Percentiles rank a stretch among this genome's conserved stretches.
These are phyloP conservation scores for Agrenia bidenticulata DNA, from an alignment of 2,888 invertebrate genomes.

Conservation along the genomic window DNA sequence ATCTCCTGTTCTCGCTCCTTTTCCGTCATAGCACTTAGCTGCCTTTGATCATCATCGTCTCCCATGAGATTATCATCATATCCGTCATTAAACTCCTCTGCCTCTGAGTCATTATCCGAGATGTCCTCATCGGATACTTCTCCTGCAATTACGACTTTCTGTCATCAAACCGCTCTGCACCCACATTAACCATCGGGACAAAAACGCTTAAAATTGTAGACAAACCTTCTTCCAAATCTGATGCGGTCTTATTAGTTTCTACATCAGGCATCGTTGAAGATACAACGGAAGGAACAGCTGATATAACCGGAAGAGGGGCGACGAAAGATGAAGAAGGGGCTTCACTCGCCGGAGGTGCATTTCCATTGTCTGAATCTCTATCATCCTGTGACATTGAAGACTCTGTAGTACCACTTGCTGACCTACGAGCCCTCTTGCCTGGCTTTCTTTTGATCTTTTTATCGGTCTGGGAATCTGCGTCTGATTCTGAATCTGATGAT, in stretches of 20 bases:
- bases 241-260: conserved; percentile 55
- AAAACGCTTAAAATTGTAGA: too few relatives aligned
- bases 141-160: background rate
- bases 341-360: conserved; percentile 50
- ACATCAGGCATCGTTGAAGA: conserved; percentile 20
- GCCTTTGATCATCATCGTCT: conserved; percentile 88
- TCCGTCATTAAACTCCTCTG: conserved; percentile 93
- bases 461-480: conserved; percentile 56
- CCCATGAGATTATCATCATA: conserved; percentile 97
- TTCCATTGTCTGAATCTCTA: conserved; percentile 57
- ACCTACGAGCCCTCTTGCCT: conserved; percentile 54
- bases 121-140: conserved; percentile 64
- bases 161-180: background rate
- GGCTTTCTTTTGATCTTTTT: conserved; percentile 56
- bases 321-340: conserved; percentile 13
- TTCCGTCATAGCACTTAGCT: conserved; percentile 89
- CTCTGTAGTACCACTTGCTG: conserved; percentile 56
- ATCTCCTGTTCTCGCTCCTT: conserved; percentile 96
- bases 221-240: conserved; percentile 77
- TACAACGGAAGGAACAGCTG: conserved; percentile 26
- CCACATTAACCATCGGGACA: too few relatives aligned
- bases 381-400: conserved; percentile 57
- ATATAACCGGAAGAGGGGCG: conserved; percentile 13
- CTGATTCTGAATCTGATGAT: conserved; percentile 60
- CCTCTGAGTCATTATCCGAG: conserved; percentile 59